A percentile compares a stretch with the other conserved stretches of the same genome.
These are phyloP conservation scores for Coluber constrictor DNA, from an alignment of 2,797 vertebrate genomes.

Conservation along the genomic window DNA sequence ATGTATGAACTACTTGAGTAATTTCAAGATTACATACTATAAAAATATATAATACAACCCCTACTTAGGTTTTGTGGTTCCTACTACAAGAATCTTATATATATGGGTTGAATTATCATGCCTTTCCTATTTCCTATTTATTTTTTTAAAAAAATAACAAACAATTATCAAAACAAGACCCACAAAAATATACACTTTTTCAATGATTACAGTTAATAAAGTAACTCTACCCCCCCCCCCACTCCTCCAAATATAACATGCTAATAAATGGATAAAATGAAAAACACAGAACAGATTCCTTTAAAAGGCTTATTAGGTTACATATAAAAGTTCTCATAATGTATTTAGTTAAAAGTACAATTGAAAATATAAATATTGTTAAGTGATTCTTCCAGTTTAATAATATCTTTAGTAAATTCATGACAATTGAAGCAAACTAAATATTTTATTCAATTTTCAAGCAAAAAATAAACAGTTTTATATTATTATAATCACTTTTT, in stretches of 20 bases:
- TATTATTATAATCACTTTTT: background rate
- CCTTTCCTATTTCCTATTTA: conserved; percentile 42
- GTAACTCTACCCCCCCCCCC: conserved; percentile 34
- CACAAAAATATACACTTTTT: conserved; percentile 57
- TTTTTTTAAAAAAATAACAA: conserved; percentile 9
- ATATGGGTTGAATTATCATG: conserved; percentile 11
- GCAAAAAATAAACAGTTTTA: background rate
- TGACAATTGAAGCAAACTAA: conserved; percentile 24
- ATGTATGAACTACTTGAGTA: background rate
- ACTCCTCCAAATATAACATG: conserved; percentile 32
- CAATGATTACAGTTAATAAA: conserved; percentile 61
- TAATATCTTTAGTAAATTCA: conserved; percentile 52
- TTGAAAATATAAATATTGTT: conserved; percentile 50
- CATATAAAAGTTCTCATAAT: conserved; percentile 64
- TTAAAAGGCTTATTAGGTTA: conserved; percentile 60
- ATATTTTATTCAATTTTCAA: conserved; percentile 18
- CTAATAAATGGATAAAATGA: conserved; percentile 41
- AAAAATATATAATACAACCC: background rate
- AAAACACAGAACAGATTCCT: conserved; percentile 62
- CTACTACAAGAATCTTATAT: background rate
- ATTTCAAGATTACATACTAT: background rate
- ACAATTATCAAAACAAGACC: conserved; percentile 46
- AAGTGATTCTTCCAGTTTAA: conserved; percentile 39
- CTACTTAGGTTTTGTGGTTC: background rate
- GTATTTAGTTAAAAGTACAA: conserved; percentile 59